phyloP scores from a whole-genome alignment of 2,113 vertebrate genomes.

The Plecotus auritus region DNA sequence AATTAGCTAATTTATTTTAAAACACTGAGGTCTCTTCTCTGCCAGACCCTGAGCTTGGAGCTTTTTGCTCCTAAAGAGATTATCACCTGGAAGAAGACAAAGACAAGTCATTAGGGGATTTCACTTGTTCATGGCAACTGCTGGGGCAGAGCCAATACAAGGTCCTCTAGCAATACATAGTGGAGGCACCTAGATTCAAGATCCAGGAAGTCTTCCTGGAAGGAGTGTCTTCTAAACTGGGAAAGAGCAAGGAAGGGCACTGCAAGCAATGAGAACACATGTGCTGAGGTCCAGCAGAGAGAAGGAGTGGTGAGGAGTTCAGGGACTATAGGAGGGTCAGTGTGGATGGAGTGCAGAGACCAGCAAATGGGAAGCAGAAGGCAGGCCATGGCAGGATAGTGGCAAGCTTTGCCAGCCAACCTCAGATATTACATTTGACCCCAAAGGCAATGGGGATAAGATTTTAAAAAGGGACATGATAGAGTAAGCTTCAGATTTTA shows the following conservation, averaged over 20 bases:
- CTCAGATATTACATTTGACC: neutral
- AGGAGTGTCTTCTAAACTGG: neutral
- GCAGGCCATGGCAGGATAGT: neutral
- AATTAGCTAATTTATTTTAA: neutral
- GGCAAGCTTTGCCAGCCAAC: neutral
- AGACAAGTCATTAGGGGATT: neutral
- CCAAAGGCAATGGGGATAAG: neutral
- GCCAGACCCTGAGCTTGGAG: neutral
- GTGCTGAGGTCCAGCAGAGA: neutral
- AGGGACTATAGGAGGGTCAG: rapidly evolving
- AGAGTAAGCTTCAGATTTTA: neutral
- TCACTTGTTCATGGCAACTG: neutral
- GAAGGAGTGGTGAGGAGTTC: neutral
- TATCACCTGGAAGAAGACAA: neutral
- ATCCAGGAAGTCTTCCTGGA: neutral
- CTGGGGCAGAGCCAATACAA: neutral
- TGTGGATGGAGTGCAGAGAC: neutral
- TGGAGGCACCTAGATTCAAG: neutral
- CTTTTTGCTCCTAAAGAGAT: neutral
- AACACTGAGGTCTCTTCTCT: neutral
- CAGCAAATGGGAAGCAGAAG: neutral
- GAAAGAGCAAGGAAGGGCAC: neutral
- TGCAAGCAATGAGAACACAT: neutral
- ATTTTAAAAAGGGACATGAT: neutral
- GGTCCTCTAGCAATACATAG: neutral